A percentile compares a stretch with the other conserved stretches of the same genome.
Conservation (phyloP, 2,113 vertebrate species). For the Lagenorhynchus albirostris region DNA sequence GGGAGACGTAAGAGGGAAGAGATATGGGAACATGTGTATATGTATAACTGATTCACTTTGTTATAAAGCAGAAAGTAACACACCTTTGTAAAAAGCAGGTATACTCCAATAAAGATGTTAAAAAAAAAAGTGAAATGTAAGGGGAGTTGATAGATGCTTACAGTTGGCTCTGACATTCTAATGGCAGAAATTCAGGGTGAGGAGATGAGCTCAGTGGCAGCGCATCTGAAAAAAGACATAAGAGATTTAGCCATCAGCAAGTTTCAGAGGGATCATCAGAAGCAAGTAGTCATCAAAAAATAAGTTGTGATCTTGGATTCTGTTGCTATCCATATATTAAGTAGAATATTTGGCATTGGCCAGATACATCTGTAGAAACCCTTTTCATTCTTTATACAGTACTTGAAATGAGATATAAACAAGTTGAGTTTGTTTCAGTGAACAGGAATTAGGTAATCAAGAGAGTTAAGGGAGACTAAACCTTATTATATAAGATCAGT, state of each 20-base stretch:
- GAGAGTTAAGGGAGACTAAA: background rate
- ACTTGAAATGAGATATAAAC: background rate
- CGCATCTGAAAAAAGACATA: background rate
- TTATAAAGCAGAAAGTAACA: too few relatives aligned
- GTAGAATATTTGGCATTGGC: background rate
- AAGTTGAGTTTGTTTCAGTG: background rate
- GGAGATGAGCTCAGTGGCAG: background rate
- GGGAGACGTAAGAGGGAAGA: too few relatives aligned
- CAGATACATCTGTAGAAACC: background rate
- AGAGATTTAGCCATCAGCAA: background rate
- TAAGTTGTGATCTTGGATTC: background rate
- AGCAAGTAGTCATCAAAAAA: background rate
- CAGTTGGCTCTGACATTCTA: background rate
- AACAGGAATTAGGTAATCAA: constrained; percentile 10
- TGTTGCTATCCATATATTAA: background rate
- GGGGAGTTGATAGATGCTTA: background rate
- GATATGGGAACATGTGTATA: too few relatives aligned
- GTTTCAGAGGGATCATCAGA: background rate
- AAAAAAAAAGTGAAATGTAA: background rate
- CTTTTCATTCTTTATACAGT: background rate
- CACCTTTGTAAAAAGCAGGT: too few relatives aligned
- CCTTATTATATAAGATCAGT: background rate
- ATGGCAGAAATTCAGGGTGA: background rate
- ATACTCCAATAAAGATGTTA: too few relatives aligned
- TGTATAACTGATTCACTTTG: too few relatives aligned